Conservation (phyloP, 2,888 invertebrate species). For the Hofmannophila pseudospretella region DNA sequence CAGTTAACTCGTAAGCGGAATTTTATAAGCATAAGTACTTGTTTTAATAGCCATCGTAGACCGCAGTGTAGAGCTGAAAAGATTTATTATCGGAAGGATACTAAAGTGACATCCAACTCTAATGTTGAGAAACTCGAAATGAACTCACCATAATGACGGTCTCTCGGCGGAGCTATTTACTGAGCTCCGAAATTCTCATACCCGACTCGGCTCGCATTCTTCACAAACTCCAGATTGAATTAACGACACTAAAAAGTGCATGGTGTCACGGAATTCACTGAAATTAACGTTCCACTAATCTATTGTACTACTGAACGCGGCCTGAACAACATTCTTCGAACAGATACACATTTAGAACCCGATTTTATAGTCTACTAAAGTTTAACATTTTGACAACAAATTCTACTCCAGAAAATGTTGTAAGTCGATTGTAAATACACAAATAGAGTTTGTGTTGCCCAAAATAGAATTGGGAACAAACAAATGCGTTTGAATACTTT, state of each 20-base stretch:
- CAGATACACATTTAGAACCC: conserved; percentile 56
- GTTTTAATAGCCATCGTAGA: conserved; percentile 33
- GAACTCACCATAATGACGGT: conserved; percentile 58
- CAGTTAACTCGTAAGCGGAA: conserved; percentile 20
- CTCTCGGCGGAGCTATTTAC: conserved; percentile 52
- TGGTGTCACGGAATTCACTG: conserved; percentile 43
- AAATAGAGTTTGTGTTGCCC: conserved; percentile 44
- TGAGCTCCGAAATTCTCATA: conserved; percentile 54
- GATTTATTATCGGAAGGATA: conserved; percentile 56
- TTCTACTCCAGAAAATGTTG: conserved; percentile 40
- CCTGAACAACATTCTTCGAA: conserved; percentile 53
- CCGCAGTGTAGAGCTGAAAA: conserved; percentile 22
- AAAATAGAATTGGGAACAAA: conserved; percentile 60
- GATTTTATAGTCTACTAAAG: conserved; percentile 34
- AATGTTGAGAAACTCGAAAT: conserved; percentile 54
- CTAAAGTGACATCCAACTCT: conserved; percentile 50
- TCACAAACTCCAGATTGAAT: conserved; percentile 50
- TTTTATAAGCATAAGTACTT: conserved; percentile 38
- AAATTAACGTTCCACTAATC: conserved; percentile 56
- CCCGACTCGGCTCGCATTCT: conserved; percentile 49
- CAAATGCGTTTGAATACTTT: conserved; percentile 47
- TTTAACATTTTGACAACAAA: conserved; percentile 58
- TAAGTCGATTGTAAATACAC: conserved; percentile 50
- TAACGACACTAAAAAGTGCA: conserved; percentile 60
- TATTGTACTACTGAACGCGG: conserved; percentile 43